A percentile compares a stretch with the other conserved stretches of the same genome.
These are phyloP conservation scores for Mellivora capensis DNA, from an alignment of 2,113 vertebrate genomes.

Conservation along the genomic window DNA sequence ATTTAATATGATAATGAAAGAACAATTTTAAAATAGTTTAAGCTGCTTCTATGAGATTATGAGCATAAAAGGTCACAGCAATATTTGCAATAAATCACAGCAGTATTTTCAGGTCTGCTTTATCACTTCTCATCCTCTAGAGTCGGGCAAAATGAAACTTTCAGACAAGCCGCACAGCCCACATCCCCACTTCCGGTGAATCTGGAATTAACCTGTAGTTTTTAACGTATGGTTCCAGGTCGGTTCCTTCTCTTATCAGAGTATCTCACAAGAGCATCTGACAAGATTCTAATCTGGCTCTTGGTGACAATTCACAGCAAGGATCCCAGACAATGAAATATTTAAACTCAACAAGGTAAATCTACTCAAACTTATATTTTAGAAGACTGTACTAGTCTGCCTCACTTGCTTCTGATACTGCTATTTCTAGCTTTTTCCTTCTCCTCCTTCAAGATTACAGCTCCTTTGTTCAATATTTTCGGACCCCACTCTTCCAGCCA, in stretches of 20 bases:
- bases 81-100: conserved; percentile 22
- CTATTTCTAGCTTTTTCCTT: conserved; percentile 34
- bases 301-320: background rate
- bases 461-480: conserved; percentile 44
- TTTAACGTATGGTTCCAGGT: background rate
- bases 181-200: background rate
- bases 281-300: conserved; percentile 11
- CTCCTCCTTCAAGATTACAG: conserved; percentile 34
- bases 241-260: conserved; percentile 12
- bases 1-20: background rate
- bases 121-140: background rate
- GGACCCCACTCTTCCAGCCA: background rate
- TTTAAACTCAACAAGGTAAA: background rate
- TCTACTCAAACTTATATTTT: background rate
- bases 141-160: background rate
- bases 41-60: background rate
- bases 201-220: background rate
- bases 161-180: background rate
- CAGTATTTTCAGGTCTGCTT: background rate
- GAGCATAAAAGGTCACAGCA: background rate
- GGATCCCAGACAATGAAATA: background rate
- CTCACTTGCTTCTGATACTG: background rate
- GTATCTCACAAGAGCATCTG: background rate
- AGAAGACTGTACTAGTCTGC: background rate
- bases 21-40: background rate